Evolutionary conservation across 2,797 vertebrate genomes (phyloP).

Genomic region (Alcedo quadribrachys): DNA sequence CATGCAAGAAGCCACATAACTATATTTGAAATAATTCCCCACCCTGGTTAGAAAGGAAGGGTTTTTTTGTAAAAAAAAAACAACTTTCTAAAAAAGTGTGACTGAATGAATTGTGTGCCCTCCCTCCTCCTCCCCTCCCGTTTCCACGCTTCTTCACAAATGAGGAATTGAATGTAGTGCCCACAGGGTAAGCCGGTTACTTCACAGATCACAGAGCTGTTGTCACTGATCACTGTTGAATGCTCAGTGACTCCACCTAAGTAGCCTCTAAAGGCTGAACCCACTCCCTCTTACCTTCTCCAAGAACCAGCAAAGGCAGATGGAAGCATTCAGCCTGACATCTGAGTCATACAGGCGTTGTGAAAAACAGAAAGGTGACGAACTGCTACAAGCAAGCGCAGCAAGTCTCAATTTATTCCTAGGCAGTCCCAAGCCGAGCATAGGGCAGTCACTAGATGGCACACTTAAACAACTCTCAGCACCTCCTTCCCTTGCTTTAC

Average conservation of each 20-base stretch:
- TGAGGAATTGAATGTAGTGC: not conserved
- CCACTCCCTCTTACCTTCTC: not conserved
- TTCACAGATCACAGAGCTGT: accelerated
- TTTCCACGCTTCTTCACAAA: not conserved
- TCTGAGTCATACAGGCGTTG: accelerated
- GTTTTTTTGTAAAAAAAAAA: no score
- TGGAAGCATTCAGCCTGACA: accelerated
- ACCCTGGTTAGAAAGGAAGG: not conserved
- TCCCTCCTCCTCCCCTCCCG: accelerated
- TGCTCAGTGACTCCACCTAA: not conserved
- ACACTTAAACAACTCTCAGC: constrained; percentile 23
- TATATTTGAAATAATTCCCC: not conserved
- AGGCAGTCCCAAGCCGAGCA: not conserved
- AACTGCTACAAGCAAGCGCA: accelerated
- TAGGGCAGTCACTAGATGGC: constrained; percentile 61
- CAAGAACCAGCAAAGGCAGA: accelerated
- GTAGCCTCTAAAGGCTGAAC: not conserved
- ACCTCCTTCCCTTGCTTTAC: not conserved
- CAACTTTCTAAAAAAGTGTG: no score
- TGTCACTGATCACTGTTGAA: not conserved
- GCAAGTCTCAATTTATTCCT: accelerated
- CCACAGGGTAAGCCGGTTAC: not conserved
- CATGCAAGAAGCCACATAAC: not conserved
- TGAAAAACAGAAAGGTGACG: no score
- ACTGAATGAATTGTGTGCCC: not conserved